Evolutionary conservation across 1,140 invertebrate species (phyloP).

Genomic region (Pseudobourletiella spinata): DNA sequence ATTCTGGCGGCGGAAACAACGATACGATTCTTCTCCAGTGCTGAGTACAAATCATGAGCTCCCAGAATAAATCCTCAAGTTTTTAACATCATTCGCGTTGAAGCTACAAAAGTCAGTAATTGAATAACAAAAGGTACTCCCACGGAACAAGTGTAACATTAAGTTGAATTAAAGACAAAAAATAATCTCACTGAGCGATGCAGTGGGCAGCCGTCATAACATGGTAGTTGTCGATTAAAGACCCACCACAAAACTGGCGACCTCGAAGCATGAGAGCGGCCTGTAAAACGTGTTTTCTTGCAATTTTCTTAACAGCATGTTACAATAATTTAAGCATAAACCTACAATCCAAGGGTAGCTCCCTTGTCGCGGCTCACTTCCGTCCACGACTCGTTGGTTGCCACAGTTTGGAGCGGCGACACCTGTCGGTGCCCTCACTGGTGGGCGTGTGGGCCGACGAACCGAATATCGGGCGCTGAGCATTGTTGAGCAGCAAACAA

Average conservation of each 20-base stretch:
- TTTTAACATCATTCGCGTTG: background rate
- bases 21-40: background rate
- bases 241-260: slow-evolving; percentile 19
- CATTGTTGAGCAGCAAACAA: slow-evolving; percentile 1
- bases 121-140: background rate
- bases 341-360: slow-evolving; percentile 17
- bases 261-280: slow-evolving; percentile 8
- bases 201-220: slow-evolving; percentile 11
- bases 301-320: too few relatives aligned
- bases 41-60: slow-evolving; percentile 9
- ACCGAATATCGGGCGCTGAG: background rate
- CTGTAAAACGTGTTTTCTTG: too few relatives aligned
- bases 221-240: background rate
- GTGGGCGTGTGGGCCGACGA: background rate
- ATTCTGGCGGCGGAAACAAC: background rate
- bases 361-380: background rate
- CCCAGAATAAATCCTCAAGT: slow-evolving; percentile 4
- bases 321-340: too few relatives aligned
- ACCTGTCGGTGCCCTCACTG: background rate
- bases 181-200: slow-evolving; percentile 7
- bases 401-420: background rate
- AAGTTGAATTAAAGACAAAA: too few relatives aligned
- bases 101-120: background rate
- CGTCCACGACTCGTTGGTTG: background rate
- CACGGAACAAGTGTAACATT: too few relatives aligned